phyloP scores from a whole-genome alignment of 1,140 invertebrate genomes.

The Drosophila sproati region DNA sequence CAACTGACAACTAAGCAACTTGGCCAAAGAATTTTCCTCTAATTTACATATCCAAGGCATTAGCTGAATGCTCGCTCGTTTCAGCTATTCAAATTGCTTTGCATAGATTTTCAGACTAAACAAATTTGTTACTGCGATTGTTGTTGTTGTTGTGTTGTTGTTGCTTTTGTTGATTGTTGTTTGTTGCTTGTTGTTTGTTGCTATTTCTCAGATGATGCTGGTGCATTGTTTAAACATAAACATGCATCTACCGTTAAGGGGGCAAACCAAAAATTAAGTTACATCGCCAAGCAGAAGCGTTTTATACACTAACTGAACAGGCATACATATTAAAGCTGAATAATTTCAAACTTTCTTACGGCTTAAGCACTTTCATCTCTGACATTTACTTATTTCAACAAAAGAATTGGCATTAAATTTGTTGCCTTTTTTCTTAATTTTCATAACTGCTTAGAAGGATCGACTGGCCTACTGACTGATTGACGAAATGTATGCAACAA shows the following conservation, averaged over 20 bases:
- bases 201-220: constrained; percentile 25
- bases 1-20: constrained; percentile 43
- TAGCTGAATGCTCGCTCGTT: constrained; percentile 66
- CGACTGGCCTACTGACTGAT: too few relatives aligned
- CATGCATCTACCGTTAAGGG: constrained; percentile 69
- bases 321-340: too few relatives aligned
- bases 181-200: constrained; percentile 6
- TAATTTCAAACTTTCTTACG: too few relatives aligned
- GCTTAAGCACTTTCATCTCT: too few relatives aligned
- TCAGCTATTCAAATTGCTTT: constrained; percentile 65
- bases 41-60: constrained; percentile 80
- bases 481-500: too few relatives aligned
- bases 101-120: constrained; percentile 75
- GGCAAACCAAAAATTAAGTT: constrained; percentile 19
- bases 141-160: constrained; percentile 19
- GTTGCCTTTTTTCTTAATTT: too few relatives aligned
- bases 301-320: neutral
- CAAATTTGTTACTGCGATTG: constrained; percentile 55
- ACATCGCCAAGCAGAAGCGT: constrained; percentile 4
- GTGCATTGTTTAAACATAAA: constrained; percentile 67
- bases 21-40: constrained; percentile 54
- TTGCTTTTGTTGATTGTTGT: constrained; percentile 28
- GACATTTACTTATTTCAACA: too few relatives aligned
- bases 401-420: too few relatives aligned
- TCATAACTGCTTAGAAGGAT: too few relatives aligned